These are phyloP conservation scores for Sylvilagus floridanus DNA, from an alignment of 2,797 vertebrate genomes.

Conservation along the genomic window DNA sequence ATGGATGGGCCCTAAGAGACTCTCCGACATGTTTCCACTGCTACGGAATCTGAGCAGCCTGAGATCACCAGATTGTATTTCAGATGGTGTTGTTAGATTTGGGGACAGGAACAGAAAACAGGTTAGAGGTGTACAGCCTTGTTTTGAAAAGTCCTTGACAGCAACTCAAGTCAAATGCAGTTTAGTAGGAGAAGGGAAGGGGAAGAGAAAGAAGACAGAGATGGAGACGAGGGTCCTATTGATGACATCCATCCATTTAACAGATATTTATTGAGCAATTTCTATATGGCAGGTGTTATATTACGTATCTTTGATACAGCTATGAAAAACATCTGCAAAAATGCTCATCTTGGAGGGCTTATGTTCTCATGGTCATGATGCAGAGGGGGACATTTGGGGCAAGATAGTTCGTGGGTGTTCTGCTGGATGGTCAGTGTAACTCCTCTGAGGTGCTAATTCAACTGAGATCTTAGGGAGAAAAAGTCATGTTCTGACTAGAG, in stretches of 20 bases:
- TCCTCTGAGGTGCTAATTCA: not conserved
- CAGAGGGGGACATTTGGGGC: not conserved
- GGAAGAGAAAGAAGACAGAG: not conserved
- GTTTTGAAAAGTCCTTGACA: not conserved
- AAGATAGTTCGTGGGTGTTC: not conserved
- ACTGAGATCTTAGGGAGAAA: not conserved
- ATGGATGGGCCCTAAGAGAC: slow-evolving; percentile 65
- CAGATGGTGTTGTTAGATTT: not conserved
- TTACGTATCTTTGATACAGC: not conserved
- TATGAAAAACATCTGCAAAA: not conserved
- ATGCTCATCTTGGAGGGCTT: not conserved
- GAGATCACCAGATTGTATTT: slow-evolving; percentile 24
- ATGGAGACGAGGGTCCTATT: not conserved
- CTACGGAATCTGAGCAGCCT: not conserved
- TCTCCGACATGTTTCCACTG: slow-evolving; percentile 57
- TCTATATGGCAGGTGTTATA: not conserved
- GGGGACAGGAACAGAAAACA: not conserved
- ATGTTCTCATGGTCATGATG: not conserved
- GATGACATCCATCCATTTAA: not conserved
- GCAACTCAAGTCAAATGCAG: not conserved
- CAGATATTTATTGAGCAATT: not conserved
- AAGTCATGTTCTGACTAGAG: not conserved
- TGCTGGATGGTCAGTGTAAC: accelerated
- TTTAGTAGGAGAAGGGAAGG: not conserved
- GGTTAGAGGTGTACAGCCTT: not conserved